Evolutionary conservation across 2,888 invertebrate genomes (phyloP).

Genomic region (Bedellia somnulentella): DNA sequence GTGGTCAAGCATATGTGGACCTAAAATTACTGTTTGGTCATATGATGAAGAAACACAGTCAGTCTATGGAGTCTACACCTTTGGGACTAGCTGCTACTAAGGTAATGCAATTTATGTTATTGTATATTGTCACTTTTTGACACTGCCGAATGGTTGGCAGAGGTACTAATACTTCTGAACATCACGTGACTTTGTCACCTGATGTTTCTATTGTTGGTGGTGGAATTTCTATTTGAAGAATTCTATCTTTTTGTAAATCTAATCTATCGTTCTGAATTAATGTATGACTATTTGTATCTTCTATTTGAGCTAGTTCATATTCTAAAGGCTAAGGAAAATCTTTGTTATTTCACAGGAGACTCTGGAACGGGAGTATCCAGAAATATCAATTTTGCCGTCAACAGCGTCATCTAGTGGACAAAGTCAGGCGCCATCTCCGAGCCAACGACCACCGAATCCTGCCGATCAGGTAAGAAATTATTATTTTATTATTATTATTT

Average conservation of each 20-base stretch:
- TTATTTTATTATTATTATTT: neutral
- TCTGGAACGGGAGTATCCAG: constrained; percentile 53
- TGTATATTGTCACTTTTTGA: too few species aligned
- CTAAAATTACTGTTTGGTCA: constrained; percentile 46
- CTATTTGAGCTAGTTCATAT: too few species aligned
- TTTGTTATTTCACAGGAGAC: constrained; percentile 46
- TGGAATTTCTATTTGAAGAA: too few species aligned
- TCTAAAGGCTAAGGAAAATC: too few species aligned
- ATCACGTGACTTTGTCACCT: too few species aligned
- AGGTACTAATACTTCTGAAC: too few species aligned
- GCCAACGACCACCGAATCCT: constrained; percentile 43
- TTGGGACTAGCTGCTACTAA: constrained; percentile 52
- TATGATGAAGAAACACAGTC: constrained; percentile 52
- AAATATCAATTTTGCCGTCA: constrained; percentile 53
- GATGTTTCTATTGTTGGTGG: too few species aligned
- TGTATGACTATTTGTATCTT: too few species aligned
- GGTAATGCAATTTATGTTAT: constrained; percentile 17
- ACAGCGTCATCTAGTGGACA: constrained; percentile 47
- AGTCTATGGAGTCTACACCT: constrained; percentile 35
- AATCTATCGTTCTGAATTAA: too few species aligned
- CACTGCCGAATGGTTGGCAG: too few species aligned
- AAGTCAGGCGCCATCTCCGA: constrained; percentile 40
- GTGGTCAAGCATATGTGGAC: constrained; percentile 49
- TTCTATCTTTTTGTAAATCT: too few species aligned
- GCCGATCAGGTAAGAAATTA: constrained; percentile 36